Conservation (phyloP, 2,113 vertebrate species). For the Pipra filicauda region DNA sequence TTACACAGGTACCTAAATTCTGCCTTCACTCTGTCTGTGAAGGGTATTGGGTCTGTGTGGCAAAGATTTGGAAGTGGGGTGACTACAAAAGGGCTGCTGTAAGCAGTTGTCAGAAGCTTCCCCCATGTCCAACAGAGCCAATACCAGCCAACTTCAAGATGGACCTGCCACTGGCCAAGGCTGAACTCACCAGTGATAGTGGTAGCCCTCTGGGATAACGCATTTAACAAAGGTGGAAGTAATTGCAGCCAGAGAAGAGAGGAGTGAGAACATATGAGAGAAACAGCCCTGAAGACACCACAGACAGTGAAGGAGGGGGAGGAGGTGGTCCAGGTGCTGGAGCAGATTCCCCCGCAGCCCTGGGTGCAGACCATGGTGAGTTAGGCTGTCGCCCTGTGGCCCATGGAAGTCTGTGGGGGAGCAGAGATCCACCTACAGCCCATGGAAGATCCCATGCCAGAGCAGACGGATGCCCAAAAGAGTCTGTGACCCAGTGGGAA, state of each 20-base stretch:
- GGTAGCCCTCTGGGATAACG: too few species aligned
- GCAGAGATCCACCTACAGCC: neutral
- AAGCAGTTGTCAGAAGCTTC: neutral
- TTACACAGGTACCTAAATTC: neutral
- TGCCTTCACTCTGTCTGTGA: neutral
- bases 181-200: neutral
- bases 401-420: too few species aligned
- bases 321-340: accelerated
- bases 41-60: neutral
- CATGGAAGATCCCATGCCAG: neutral
- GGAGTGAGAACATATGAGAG: neutral
- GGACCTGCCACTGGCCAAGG: neutral
- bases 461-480: neutral
- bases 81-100: neutral
- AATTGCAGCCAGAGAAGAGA: neutral
- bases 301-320: neutral
- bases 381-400: neutral
- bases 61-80: neutral
- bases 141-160: neutral
- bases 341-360: neutral
- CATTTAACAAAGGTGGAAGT: neutral
- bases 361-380: neutral
- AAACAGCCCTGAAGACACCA: too few species aligned
- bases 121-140: accelerated
- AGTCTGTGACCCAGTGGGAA: neutral